phyloP scores from a whole-genome alignment of 1,140 invertebrate genomes.

The Drosophila ambigua region DNA sequence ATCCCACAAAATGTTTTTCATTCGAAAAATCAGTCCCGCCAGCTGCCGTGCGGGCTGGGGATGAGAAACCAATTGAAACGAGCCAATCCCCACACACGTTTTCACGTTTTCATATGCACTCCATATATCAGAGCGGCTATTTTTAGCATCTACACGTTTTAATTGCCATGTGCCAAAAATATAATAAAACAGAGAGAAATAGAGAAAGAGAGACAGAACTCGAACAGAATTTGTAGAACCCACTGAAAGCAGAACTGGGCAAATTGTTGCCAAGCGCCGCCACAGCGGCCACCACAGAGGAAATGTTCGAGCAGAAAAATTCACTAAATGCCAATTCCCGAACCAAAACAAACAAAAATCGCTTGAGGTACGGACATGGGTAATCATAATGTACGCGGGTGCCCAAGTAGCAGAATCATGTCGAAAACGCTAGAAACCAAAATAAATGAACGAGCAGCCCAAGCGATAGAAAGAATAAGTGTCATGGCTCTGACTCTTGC shows the following conservation, averaged over 20 bases:
- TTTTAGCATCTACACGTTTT: slow-evolving; percentile 61
- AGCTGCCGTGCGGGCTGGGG: not conserved
- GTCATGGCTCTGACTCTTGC: slow-evolving; percentile 23
- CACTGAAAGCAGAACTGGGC: slow-evolving; percentile 1
- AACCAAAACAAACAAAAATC: slow-evolving; percentile 38
- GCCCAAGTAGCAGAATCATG: slow-evolving; percentile 8
- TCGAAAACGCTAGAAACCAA: slow-evolving; percentile 66
- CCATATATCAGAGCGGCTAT: slow-evolving; percentile 28
- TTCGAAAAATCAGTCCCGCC: slow-evolving; percentile 23
- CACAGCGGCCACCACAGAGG: slow-evolving; percentile 23
- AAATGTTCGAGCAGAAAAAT: slow-evolving; percentile 11
- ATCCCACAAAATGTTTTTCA: slow-evolving; percentile 17
- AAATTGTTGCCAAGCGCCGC: slow-evolving; percentile 58
- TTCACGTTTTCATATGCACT: slow-evolving; percentile 20
- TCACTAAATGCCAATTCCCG: slow-evolving; percentile 46
- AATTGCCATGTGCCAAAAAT: slow-evolving; percentile 55
- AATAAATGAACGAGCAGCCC: slow-evolving; percentile 24
- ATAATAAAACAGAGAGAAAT: slow-evolving; percentile 17
- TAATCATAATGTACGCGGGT: slow-evolving; percentile 11
- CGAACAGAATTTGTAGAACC: slow-evolving; percentile 9
- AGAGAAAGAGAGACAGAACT: slow-evolving; percentile 4
- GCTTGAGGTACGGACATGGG: not conserved
- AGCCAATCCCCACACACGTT: slow-evolving; percentile 23
- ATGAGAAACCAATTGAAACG: not conserved
- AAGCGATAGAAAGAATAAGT: slow-evolving; percentile 41